Evolutionary conservation across 2,113 vertebrate species (phyloP).

Genomic region (Crotalus tigris): DNA sequence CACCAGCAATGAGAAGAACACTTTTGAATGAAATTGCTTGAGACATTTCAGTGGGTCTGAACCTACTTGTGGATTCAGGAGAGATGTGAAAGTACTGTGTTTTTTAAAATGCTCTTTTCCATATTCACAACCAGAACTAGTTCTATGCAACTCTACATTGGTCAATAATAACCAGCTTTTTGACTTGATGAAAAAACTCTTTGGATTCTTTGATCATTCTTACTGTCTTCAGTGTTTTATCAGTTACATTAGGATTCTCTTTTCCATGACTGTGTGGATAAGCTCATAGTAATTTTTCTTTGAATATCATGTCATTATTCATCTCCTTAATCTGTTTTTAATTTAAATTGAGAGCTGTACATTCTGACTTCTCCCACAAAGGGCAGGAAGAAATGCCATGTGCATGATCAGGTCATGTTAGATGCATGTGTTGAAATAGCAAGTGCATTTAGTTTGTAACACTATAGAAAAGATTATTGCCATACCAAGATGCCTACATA

Average conservation of each 20-base stretch:
- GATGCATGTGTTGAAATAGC: constrained; percentile 74
- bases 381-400: constrained; percentile 69
- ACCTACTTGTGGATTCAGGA: constrained; percentile 40
- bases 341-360: constrained; percentile 72
- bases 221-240: constrained; percentile 85
- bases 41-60: constrained; percentile 77
- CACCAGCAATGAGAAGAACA: constrained; percentile 65
- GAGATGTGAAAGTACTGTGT: constrained; percentile 29
- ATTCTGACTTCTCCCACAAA: constrained; percentile 72
- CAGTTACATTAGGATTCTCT: constrained; percentile 57
- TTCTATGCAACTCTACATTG: constrained; percentile 44
- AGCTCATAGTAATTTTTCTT: constrained; percentile 53
- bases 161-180: constrained; percentile 44
- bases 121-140: constrained; percentile 47
- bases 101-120: constrained; percentile 38
- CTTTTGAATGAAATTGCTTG: constrained; percentile 66
- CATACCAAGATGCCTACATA: constrained; percentile 65
- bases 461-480: constrained; percentile 70
- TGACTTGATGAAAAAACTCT: constrained; percentile 23
- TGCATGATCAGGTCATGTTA: constrained; percentile 75
- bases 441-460: constrained; percentile 66
- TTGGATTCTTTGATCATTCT: constrained; percentile 61
- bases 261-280: constrained; percentile 42
- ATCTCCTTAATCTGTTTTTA: constrained; percentile 47
- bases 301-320: constrained; percentile 47